Evolutionary conservation across 2,113 vertebrate genomes (phyloP).

Genomic region (Poeciliopsis retropinna): DNA sequence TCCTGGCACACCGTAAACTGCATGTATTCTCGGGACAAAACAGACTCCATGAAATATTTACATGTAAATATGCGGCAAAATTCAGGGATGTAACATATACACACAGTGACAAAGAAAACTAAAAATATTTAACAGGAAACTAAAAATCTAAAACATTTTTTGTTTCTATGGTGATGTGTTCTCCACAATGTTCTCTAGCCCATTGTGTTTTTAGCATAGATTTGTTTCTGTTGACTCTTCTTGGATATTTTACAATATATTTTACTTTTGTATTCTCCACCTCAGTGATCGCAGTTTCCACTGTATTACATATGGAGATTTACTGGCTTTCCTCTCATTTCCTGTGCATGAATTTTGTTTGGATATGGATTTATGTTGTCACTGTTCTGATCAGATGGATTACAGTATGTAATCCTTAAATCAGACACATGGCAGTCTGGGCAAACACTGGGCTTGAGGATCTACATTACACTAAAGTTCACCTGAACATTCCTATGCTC

Average conservation of each 20-base stretch:
- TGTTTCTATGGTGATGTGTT: too few species aligned
- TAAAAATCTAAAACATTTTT: too few species aligned
- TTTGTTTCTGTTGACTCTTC: neutral
- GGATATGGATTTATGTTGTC: neutral
- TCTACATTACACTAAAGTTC: neutral
- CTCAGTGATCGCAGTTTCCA: neutral
- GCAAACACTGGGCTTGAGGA: conserved; percentile 25
- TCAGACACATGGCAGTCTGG: conserved; percentile 44
- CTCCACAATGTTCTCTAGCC: too few species aligned
- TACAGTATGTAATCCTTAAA: conserved; percentile 55
- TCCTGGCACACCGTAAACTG: conserved; percentile 22
- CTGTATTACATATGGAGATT: conserved; percentile 4
- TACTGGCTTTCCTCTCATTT: neutral
- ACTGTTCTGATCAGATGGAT: conserved; percentile 35
- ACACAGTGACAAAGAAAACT: too few species aligned
- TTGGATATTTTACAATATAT: neutral
- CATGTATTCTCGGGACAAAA: neutral
- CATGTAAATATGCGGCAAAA: too few species aligned
- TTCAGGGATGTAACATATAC: too few species aligned
- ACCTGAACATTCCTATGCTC: conserved; percentile 1
- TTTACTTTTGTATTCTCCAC: neutral
- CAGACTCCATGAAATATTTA: too few species aligned
- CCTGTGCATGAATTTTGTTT: neutral
- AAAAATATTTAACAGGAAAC: too few species aligned
- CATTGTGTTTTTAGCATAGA: neutral